phyloP scores from a whole-genome alignment of 2,113 vertebrate species.

The Semnornis frantzii region DNA sequence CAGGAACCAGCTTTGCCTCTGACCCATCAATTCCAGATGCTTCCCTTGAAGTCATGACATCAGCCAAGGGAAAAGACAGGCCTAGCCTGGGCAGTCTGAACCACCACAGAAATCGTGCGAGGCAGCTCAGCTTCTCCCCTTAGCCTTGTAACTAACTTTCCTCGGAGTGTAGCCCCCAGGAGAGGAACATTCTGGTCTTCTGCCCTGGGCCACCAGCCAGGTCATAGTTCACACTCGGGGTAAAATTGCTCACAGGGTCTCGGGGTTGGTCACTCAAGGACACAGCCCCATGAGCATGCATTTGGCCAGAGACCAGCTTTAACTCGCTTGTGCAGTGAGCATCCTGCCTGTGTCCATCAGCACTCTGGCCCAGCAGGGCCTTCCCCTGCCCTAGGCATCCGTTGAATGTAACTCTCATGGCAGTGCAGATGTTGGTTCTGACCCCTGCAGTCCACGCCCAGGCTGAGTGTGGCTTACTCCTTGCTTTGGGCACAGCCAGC shows the following conservation, averaged over 20 bases:
- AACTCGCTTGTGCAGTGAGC: neutral
- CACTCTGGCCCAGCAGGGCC: neutral
- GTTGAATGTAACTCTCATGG: neutral
- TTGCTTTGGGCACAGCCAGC: neutral
- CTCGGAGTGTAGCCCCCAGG: neutral
- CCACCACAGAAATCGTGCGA: neutral
- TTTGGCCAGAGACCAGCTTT: neutral
- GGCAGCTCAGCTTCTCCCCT: neutral
- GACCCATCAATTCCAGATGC: too few species aligned
- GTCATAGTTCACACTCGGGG: fast-evolving
- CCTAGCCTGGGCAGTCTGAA: neutral
- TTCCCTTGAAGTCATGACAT: neutral
- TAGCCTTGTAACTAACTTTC: neutral
- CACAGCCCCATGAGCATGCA: fast-evolving
- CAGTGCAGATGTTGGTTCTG: neutral
- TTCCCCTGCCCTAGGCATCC: neutral
- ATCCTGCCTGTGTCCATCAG: fast-evolving
- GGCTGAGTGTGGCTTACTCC: neutral
- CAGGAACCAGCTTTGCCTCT: neutral
- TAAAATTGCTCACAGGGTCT: fast-evolving
- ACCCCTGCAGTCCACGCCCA: neutral
- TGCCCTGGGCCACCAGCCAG: too few species aligned
- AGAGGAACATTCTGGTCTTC: neutral
- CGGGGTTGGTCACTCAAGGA: neutral
- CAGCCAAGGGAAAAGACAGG: fast-evolving